Base-by-base conservation (phyloP, 2,888 invertebrate genomes). In the Conus canariensis region DNA sequence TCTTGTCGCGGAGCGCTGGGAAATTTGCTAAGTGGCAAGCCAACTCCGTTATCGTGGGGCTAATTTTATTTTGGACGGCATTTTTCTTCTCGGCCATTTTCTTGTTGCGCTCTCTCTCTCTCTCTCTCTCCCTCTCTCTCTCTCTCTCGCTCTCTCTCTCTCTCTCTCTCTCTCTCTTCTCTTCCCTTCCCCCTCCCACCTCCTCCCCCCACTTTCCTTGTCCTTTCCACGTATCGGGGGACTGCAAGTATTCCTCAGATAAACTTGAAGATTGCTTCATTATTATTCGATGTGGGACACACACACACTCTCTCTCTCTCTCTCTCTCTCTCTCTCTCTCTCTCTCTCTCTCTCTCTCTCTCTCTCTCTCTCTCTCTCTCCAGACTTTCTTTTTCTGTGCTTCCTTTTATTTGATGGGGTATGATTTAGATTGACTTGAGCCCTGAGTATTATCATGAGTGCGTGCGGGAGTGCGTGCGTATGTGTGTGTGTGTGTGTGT, bases 11-110 rank as follows among this genome's bases (percentile, higher is more conserved):
- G 88, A 82, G 88, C 82, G 25, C 45, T 83, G 88, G 88, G 88
- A 88, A 88, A 88, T 88, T 88, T 82, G 83, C 88, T 83, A 83
- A 88, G 82, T 83, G 88, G 83, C 83, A 10, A 88, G 59, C 30
- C 77, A 67, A 56, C 83, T 82, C 60, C 45, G 82, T 87, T 87
- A 82, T 88, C 64, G 82, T 60, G 14, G 19, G 45, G 64, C 64
- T 88, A 88, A 88, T 83, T 64, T 83, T 14, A 88, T 88, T 88
- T 64, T 45, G 59, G 12, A 9, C 83, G 83, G n/a, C 67, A 45
- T 74, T 60, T 88, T 88, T 88, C 88, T 88, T 80, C 80, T 80
- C 30, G 60, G 56, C 74, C 30, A n/a, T 60, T 88, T 82, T 88
- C 88, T 88, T 88, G 88, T 88, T 30, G 80, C 82, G 25, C 14